Evolutionary conservation across 1,140 invertebrate species (phyloP).

Genomic region (Orchestia grillus): DNA sequence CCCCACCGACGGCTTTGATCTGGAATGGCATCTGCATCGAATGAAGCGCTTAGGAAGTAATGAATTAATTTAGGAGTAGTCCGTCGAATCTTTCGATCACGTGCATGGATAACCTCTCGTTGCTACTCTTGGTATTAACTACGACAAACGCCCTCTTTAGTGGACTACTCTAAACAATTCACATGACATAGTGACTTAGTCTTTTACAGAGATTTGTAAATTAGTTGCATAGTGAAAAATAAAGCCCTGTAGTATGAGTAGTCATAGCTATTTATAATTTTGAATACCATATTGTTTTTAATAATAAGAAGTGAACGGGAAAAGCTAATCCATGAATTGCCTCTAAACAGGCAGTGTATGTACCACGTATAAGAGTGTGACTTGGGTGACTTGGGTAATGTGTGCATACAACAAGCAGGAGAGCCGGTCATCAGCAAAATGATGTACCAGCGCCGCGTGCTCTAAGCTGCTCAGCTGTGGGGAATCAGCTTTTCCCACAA

Average conservation of each 20-base stretch:
- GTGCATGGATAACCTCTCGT: neutral
- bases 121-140: neutral
- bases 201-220: neutral
- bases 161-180: neutral
- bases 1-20: neutral
- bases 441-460: neutral
- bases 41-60: slow-evolving; percentile 19
- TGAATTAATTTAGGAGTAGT: neutral
- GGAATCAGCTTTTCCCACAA: neutral
- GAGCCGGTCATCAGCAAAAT: neutral
- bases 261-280: neutral
- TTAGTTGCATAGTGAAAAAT: slow-evolving; percentile 2
- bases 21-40: slow-evolving; percentile 43
- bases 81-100: neutral
- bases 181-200: neutral
- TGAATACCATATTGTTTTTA: neutral
- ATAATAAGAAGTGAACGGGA: neutral
- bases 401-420: neutral
- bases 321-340: neutral
- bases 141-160: neutral
- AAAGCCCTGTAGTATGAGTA: neutral
- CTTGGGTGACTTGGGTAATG: too few relatives aligned
- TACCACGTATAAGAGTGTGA: neutral
- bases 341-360: neutral
- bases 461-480: neutral